A percentile compares a stretch with the other conserved stretches of the same genome.
These are phyloP conservation scores for Gavialis gangeticus DNA, from an alignment of 2,113 vertebrate species.

Conservation along the genomic window DNA sequence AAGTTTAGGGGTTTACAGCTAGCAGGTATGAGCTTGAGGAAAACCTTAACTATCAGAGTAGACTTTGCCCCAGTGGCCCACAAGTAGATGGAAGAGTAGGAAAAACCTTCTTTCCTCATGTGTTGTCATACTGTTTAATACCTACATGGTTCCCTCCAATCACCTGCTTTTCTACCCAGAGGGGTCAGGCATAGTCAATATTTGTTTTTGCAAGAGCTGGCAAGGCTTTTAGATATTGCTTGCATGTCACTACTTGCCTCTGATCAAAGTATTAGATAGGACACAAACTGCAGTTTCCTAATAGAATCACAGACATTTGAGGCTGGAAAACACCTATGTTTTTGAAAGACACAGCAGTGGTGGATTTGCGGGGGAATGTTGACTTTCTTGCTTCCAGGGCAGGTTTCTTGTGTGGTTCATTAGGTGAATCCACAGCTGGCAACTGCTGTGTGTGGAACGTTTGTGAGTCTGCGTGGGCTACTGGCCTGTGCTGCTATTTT, in stretches of 20 bases:
- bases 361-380: background rate
- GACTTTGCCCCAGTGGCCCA: background rate
- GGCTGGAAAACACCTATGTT: background rate
- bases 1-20: background rate
- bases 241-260: rapidly evolving
- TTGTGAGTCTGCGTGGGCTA: constrained; percentile 2
- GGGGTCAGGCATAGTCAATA: background rate
- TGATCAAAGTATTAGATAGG: background rate
- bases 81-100: rapidly evolving
- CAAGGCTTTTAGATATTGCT: background rate
- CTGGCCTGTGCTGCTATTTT: constrained; percentile 23
- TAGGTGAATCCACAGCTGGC: background rate
- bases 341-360: background rate
- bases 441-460: background rate
- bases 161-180: background rate
- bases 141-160: rapidly evolving
- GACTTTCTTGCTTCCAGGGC: background rate
- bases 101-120: background rate
- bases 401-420: background rate
- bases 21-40: background rate
- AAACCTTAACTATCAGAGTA: background rate
- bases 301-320: background rate
- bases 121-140: background rate
- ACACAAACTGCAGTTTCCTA: background rate
- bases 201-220: background rate